Conservation (phyloP, 1,140 invertebrate species). For the Musca domestica region DNA sequence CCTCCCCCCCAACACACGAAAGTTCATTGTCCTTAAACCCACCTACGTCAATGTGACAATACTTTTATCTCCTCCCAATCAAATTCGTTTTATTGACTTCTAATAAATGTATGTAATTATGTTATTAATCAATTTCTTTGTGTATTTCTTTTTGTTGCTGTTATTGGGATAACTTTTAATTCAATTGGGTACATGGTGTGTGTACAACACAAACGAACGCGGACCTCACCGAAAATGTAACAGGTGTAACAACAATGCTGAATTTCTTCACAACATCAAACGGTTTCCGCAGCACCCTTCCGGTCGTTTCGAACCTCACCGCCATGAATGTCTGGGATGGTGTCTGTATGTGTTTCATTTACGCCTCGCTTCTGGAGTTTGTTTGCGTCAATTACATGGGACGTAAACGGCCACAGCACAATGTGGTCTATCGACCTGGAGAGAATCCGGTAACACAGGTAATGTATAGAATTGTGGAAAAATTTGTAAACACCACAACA, state of each 20-base stretch:
- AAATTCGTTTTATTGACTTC: too few relatives aligned
- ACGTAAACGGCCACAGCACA: conserved; percentile 82
- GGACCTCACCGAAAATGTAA: not conserved
- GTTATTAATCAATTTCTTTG: too few relatives aligned
- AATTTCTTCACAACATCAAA: conserved; percentile 96
- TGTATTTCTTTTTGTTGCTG: too few relatives aligned
- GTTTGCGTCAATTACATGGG: conserved; percentile 94
- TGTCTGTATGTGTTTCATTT: conserved; percentile 95
- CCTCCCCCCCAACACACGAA: too few relatives aligned
- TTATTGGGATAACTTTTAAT: too few relatives aligned
- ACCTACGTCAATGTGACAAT: too few relatives aligned
- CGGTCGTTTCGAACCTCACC: conserved; percentile 88
- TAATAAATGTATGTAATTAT: too few relatives aligned
- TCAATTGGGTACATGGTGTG: too few relatives aligned
- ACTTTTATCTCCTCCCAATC: too few relatives aligned
- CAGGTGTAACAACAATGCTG: conserved; percentile 91
- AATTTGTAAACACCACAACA: too few relatives aligned
- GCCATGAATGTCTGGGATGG: conserved; percentile 97
- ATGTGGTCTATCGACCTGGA: conserved; percentile 82
- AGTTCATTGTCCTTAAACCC: too few relatives aligned
- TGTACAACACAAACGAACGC: too few relatives aligned
- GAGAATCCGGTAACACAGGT: conserved; percentile 85
- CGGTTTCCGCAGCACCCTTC: conserved; percentile 83
- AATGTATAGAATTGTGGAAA: conserved; percentile 3
- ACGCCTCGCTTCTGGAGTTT: conserved; percentile 88